phyloP scores from a whole-genome alignment of 2,888 invertebrate genomes.

The Diploptera punctata region DNA sequence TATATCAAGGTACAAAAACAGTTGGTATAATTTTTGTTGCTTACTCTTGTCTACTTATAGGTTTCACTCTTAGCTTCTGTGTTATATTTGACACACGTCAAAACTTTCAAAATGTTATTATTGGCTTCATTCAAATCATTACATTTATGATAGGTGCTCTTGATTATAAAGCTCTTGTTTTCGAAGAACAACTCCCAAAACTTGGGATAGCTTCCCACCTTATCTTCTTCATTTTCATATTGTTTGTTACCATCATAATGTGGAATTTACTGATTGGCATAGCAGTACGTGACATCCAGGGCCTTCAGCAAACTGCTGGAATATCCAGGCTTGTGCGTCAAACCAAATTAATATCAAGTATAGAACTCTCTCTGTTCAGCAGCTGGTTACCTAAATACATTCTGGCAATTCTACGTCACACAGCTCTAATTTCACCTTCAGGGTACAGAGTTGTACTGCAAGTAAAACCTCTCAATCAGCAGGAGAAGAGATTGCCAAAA shows the following conservation, averaged over 20 bases:
- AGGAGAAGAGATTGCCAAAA: constrained; percentile 79
- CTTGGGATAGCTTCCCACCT: constrained; percentile 52
- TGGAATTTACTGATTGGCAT: constrained; percentile 57
- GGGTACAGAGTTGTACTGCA: constrained; percentile 82
- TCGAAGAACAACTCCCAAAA: constrained; percentile 39
- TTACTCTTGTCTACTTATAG: constrained; percentile 55
- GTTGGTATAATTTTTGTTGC: constrained; percentile 55
- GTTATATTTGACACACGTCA: constrained; percentile 54
- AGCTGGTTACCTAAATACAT: constrained; percentile 79
- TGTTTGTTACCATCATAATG: constrained; percentile 55
- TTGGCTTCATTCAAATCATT: constrained; percentile 53
- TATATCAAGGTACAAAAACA: constrained; percentile 56
- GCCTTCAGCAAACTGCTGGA: constrained; percentile 83
- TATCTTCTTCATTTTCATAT: constrained; percentile 53
- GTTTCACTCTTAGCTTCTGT: constrained; percentile 56
- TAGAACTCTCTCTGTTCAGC: constrained; percentile 81
- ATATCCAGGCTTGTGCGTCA: constrained; percentile 83
- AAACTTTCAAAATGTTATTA: constrained; percentile 53
- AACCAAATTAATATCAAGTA: constrained; percentile 84
- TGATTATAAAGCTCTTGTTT: constrained; percentile 60
- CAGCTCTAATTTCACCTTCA: constrained; percentile 80
- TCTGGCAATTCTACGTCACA: constrained; percentile 75
- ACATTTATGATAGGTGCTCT: constrained; percentile 56
- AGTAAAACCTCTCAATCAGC: constrained; percentile 82
- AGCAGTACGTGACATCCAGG: constrained; percentile 54